phyloP scores from a whole-genome alignment of 2,888 invertebrate genomes.

The Eupithecia vulgata region DNA sequence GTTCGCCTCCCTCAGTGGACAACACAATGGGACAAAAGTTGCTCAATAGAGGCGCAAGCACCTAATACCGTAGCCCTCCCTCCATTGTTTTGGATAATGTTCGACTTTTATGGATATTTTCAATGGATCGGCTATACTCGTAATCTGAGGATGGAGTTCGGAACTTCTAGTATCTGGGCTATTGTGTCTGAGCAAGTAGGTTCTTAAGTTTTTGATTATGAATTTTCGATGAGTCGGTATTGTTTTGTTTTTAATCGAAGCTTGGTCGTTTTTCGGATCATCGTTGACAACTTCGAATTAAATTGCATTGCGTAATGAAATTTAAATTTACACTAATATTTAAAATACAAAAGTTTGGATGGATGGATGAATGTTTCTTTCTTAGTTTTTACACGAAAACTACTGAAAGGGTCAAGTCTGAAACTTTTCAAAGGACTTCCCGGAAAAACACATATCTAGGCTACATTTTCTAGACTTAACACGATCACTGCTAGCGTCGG shows the following conservation, averaged over 20 bases:
- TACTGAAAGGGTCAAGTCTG: neutral
- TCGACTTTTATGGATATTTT: conserved; percentile 85
- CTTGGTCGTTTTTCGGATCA: neutral
- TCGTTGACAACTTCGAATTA: neutral
- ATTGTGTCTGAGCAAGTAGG: conserved; percentile 11
- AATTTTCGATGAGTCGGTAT: conserved; percentile 1
- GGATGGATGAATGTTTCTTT: neutral
- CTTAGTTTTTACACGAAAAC: neutral
- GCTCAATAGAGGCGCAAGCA: conserved; percentile 81
- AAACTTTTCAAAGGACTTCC: neutral
- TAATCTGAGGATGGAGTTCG: conserved; percentile 78
- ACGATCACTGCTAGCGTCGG: no score
- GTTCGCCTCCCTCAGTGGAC: conserved; percentile 79
- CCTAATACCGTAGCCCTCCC: conserved; percentile 82
- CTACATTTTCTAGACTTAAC: no score
- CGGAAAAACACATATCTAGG: neutral
- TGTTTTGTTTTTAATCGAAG: neutral
- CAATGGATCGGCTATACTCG: conserved; percentile 76
- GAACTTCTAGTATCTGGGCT: conserved; percentile 58
- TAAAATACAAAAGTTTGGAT: no score
- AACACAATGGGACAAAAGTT: conserved; percentile 84
- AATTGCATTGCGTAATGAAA: neutral
- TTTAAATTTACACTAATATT: neutral
- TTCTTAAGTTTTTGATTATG: conserved; percentile 12
- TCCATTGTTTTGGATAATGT: conserved; percentile 83